phyloP scores from a whole-genome alignment of 1,140 invertebrate genomes.

The Olivierus martensii region DNA sequence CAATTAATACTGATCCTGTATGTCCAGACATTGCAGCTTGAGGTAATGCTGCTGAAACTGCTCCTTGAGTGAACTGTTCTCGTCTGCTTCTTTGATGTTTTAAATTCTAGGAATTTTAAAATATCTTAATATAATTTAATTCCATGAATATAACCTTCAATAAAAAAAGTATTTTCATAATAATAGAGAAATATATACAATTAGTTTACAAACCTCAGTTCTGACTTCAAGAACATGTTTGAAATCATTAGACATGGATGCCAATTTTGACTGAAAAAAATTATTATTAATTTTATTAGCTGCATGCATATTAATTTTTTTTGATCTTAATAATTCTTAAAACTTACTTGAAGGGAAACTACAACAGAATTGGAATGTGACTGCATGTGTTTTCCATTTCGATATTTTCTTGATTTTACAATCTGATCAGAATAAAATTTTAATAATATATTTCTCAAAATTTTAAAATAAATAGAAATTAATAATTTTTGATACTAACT shows the following conservation, averaged over 20 bases:
- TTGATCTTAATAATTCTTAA: neutral
- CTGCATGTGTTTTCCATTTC: conserved; percentile 63
- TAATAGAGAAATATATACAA: too few relatives aligned
- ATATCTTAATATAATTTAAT: too few relatives aligned
- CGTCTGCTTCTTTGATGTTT: conserved; percentile 85
- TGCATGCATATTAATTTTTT: neutral
- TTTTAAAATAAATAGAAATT: neutral
- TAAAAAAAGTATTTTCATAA: neutral
- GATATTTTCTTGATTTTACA: conserved; percentile 28
- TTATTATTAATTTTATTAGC: neutral
- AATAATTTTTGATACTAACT: conserved; percentile 17
- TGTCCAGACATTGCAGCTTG: conserved; percentile 46
- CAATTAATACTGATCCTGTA: conserved; percentile 7
- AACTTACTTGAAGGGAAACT: conserved; percentile 54
- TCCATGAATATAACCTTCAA: neutral
- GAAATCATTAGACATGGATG: conserved; percentile 92
- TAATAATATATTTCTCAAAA: neutral
- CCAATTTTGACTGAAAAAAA: conserved; percentile 57
- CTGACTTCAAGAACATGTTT: conserved; percentile 83
- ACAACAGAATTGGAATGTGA: conserved; percentile 95
- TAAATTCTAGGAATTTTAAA: conserved; percentile 56
- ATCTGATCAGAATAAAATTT: conserved; percentile 22
- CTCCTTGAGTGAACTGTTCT: conserved; percentile 82
- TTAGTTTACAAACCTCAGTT: conserved; percentile 44
- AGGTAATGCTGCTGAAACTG: conserved; percentile 50